Base-by-base conservation (phyloP, 2,113 vertebrate genomes). In the Alexandromys fortis region DNA sequence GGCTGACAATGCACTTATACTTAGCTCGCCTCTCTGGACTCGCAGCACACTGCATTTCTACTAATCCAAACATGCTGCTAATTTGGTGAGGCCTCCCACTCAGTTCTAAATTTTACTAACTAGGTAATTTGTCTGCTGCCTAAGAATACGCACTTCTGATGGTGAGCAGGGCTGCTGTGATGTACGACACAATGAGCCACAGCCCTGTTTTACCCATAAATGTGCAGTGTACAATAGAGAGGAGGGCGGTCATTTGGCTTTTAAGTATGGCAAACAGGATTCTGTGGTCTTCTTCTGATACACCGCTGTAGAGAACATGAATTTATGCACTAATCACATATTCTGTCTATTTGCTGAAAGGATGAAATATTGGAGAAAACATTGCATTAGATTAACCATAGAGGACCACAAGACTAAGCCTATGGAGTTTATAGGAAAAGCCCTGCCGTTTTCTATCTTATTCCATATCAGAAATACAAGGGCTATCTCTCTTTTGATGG, bases 121-220 rank as follows among this genome's bases (percentile, higher is more conserved):
- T 38, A 42, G 87, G 73, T 73, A 55, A 89, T 76, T 89, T 91
- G 68, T 67, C 45, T 78, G 67, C 47, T 96, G 88, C 61, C 95
- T 89, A 91, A 97, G 96, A 92, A 76, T 89, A 92, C 30, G n/a
- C 33, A 42, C 26, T 86, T 95, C 61, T 63, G 13, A 47, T 10
- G 3, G 93, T 22, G 82, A 76, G 14, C 12, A 68, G 35, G 68
- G 26, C 26, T 30, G 73, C 67, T 45, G 14, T 19, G 52, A 76
- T 13, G 7, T 35, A 35, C 8, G 2, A 33, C 1, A 24, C 5
- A 1, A 21, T 30, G 14, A 70, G 11, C 33, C 78, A 81, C 2
- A 68, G 26, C 33, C 28, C 19, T 2, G 14, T 83, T 14, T 14
- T 58, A n/a, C 58, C 73, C 72, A 82, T 16, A 72, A 93, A 73